Base-by-base conservation (phyloP, 2,888 invertebrate genomes). In the Harpagoxenus sublaevis region DNA sequence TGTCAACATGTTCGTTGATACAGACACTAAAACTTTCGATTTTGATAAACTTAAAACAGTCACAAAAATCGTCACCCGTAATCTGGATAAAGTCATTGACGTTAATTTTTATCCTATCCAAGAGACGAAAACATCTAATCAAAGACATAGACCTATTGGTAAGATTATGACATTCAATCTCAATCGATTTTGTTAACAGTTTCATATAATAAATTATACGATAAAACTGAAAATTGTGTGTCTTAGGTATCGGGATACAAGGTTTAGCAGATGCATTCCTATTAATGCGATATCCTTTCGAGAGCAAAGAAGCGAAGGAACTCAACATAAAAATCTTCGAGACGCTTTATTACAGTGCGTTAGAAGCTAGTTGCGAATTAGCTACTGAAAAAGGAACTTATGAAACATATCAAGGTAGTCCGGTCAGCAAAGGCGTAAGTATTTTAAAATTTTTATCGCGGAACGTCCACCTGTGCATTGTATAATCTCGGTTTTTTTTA, bases 261-360 rank as follows among this genome's bases (percentile, higher is more conserved):
- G 99, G 99, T 4, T 96, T 99, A 86, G 99, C 99, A 0, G 99
- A 99, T 96, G 97, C 99, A 15, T 99, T 99, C 95, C 98, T 99
- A 87, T 95, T 99, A 68, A 97, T 99, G 98, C 96, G 99, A 70
- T 96, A 97, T 95, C 98, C 99, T 0, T 99, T 99, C 94, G 99
- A 99, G 93, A 98, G 98, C 93, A 96, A 97, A 77, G 96, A 98
- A 93, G 99, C 99, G 0, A 96, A 97, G 84, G 96, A 97, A 90
- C 96, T 99, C 35, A 99, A 99, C 95, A 97, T 97, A 90, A 97
- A 99, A 94, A 99, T 99, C 90, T 99, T 99, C 95, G 99, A 99
- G 96, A 99, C 99, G 0, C 97, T 99, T 89, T 99, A 99, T 95
- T 99, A 98, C 95, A 99, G 98, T n/a, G 99, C 99, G 0, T 95